phyloP scores from a whole-genome alignment of 2,888 invertebrate species.

The Drosophila aldrichi region DNA sequence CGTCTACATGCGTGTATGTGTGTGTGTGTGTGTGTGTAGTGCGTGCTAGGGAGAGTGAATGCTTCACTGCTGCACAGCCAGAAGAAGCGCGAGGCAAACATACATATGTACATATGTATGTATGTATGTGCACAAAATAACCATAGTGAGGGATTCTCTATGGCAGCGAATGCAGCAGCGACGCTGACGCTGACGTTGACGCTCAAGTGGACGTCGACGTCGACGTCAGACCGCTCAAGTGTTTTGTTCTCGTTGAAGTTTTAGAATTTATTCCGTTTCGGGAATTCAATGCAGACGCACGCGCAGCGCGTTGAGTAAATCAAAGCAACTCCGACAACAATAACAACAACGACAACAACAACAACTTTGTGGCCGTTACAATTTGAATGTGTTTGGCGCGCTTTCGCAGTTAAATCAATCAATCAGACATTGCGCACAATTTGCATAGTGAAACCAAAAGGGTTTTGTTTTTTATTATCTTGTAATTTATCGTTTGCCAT shows the following conservation, averaged over 20 bases:
- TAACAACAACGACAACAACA: conserved; percentile 24
- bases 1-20: conserved; percentile 17
- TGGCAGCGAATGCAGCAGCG: conserved; percentile 46
- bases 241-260: conserved; percentile 81
- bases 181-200: conserved; percentile 16
- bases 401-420: conserved; percentile 49
- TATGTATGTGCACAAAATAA: conserved; percentile 57
- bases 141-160: conserved; percentile 69
- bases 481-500: conserved; percentile 43
- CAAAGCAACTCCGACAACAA: conserved; percentile 24
- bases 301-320: conserved; percentile 67
- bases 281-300: conserved; percentile 85
- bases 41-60: conserved; percentile 50
- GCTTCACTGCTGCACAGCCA: conserved; percentile 39
- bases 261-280: conserved; percentile 84
- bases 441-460: conserved; percentile 48
- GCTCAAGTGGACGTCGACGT: conserved; percentile 24
- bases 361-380: conserved; percentile 40
- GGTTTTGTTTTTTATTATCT: conserved; percentile 27
- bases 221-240: conserved; percentile 52
- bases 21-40: conserved; percentile 21
- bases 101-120: background rate
- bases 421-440: conserved; percentile 48
- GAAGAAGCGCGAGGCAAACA: conserved; percentile 57
- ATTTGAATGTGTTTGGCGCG: conserved; percentile 61